Evolutionary conservation across 1,140 invertebrate genomes (phyloP).

Genomic region (Zaprionus capensis): DNA sequence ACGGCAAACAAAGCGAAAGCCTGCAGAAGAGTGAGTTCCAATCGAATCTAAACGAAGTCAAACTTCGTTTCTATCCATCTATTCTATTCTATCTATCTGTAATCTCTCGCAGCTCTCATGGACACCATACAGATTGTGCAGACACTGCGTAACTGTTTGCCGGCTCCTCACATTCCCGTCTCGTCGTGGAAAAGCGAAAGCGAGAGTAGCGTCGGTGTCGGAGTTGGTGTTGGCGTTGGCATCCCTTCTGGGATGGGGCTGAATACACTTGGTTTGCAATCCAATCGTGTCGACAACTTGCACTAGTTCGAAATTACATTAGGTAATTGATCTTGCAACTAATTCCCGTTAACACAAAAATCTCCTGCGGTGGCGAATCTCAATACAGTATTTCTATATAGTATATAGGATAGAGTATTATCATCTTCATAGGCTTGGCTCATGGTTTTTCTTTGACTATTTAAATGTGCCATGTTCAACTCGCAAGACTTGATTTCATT

Average conservation of each 20-base stretch:
- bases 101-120: constrained; percentile 87
- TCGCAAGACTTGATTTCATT: constrained; percentile 74
- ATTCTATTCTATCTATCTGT: constrained; percentile 5
- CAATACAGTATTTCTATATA: constrained; percentile 51
- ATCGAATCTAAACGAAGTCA: constrained; percentile 12
- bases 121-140: constrained; percentile 94
- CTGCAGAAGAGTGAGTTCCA: constrained; percentile 91
- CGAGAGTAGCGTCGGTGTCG: constrained; percentile 61
- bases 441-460: constrained; percentile 68
- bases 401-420: constrained; percentile 40
- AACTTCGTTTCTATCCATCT: not conserved
- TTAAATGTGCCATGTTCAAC: constrained; percentile 68
- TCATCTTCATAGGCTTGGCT: constrained; percentile 70
- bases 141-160: constrained; percentile 91
- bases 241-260: constrained; percentile 57
- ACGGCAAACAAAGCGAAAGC: constrained; percentile 94
- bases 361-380: constrained; percentile 36
- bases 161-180: constrained; percentile 93
- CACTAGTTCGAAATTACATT: constrained; percentile 49
- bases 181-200: constrained; percentile 94
- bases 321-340: constrained; percentile 22
- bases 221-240: constrained; percentile 51
- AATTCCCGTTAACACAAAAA: constrained; percentile 2
- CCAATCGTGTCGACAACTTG: constrained; percentile 62
- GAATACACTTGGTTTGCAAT: constrained; percentile 57